These are phyloP conservation scores for Rhinolophus ferrumequinum DNA, from an alignment of 2,113 vertebrate species.

Conservation along the genomic window DNA sequence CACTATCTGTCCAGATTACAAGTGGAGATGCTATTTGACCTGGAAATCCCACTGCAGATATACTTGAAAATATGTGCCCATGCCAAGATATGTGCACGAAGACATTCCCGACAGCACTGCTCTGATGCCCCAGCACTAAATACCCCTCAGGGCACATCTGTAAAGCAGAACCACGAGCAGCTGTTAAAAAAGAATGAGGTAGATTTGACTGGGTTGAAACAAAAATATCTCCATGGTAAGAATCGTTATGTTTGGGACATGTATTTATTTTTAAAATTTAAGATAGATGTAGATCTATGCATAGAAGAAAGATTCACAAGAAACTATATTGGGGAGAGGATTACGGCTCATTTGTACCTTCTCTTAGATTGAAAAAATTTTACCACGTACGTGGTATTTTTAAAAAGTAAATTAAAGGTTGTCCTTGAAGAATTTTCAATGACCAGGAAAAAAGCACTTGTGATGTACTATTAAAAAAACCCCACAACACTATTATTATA, in stretches of 20 bases:
- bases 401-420: background rate
- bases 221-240: background rate
- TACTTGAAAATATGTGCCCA: accelerated
- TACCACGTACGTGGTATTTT: background rate
- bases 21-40: background rate
- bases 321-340: background rate
- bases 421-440: background rate
- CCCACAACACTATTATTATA: background rate
- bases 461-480: background rate
- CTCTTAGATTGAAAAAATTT: background rate
- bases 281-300: background rate
- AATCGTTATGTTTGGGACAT: background rate
- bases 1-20: background rate
- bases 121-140: background rate
- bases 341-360: background rate
- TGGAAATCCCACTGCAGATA: background rate
- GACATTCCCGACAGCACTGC: accelerated
- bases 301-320: background rate
- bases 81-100: accelerated
- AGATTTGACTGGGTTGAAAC: background rate
- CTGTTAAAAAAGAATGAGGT: background rate
- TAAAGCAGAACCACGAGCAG: background rate
- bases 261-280: background rate
- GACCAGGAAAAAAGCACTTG: conserved; percentile 3
- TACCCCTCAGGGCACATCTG: background rate